phyloP scores from a whole-genome alignment of 2,113 vertebrate species.

The Cnemophilus loriae region DNA sequence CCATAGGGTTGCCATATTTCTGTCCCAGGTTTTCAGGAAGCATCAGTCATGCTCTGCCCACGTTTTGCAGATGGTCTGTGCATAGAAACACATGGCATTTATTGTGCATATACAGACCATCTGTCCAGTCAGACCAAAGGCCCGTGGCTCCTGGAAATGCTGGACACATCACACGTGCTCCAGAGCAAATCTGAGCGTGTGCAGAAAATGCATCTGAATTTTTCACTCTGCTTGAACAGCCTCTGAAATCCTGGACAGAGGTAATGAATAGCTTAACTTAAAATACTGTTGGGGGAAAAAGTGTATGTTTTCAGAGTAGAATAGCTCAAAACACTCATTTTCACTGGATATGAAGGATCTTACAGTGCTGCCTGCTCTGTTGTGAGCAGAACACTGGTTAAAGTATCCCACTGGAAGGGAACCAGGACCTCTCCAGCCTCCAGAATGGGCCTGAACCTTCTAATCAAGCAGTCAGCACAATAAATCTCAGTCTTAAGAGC shows the following conservation, averaged over 20 bases:
- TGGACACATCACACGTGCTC: not conserved
- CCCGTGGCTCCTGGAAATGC: not conserved
- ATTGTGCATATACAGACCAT: constrained; percentile 18
- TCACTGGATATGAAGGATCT: not conserved
- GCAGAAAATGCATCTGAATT: not conserved
- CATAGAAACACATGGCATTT: constrained; percentile 24
- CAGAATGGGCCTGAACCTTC: not conserved
- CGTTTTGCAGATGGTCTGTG: not conserved
- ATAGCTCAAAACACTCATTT: not conserved
- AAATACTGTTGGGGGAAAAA: not conserved
- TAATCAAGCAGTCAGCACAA: not conserved
- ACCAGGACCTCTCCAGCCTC: not conserved
- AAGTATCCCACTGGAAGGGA: not conserved
- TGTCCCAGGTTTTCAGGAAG: constrained; percentile 25
- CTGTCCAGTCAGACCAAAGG: not conserved
- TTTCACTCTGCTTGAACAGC: not conserved
- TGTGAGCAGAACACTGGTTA: not conserved
- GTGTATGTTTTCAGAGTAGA: not conserved
- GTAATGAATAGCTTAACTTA: not conserved
- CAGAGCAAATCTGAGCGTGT: not conserved
- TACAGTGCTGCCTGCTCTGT: not conserved
- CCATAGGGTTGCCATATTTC: constrained; percentile 5
- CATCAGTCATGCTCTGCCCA: not conserved
- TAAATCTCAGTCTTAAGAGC: not conserved
- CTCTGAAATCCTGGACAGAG: not conserved